Evolutionary conservation across 2,888 invertebrate genomes (phyloP).

Genomic region (Lordiphosa andalusiaca): DNA sequence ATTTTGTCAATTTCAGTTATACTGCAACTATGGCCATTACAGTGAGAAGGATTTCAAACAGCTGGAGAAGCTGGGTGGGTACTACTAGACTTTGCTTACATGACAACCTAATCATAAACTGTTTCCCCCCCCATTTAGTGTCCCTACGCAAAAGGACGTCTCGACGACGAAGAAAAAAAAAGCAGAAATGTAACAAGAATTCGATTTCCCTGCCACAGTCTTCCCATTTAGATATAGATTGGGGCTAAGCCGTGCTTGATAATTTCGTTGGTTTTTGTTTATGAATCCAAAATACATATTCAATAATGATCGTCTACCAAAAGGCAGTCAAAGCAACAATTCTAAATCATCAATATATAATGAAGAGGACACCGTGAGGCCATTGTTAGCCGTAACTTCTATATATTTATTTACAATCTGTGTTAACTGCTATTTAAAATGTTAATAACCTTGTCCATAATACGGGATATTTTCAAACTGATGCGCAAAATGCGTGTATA

Average conservation of each 20-base stretch:
- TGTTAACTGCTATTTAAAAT: conserved; percentile 41
- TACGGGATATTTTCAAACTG: conserved; percentile 64
- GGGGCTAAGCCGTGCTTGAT: conserved; percentile 28
- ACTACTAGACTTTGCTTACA: neutral
- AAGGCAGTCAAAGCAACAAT: too few species aligned
- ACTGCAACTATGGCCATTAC: conserved; percentile 76
- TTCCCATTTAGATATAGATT: conserved; percentile 23
- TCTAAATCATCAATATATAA: too few species aligned
- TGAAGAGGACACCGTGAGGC: too few species aligned
- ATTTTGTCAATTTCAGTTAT: conserved; percentile 73
- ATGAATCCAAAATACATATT: too few species aligned
- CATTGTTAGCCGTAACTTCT: too few species aligned
- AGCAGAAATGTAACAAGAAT: conserved; percentile 24
- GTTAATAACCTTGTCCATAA: conserved; percentile 65
- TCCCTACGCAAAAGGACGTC: conserved; percentile 15
- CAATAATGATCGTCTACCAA: too few species aligned
- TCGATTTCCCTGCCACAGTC: conserved; percentile 22
- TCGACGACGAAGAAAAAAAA: neutral
- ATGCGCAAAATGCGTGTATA: conserved; percentile 65
- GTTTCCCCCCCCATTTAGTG: conserved; percentile 10
- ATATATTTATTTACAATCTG: conserved; percentile 2
- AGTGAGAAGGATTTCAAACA: conserved; percentile 60
- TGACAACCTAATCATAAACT: neutral
- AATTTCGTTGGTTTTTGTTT: too few species aligned
- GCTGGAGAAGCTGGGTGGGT: conserved; percentile 62